These are phyloP conservation scores for Oscheius sp. DNA, from an alignment of 2,888 invertebrate species.

Conservation along the genomic window DNA sequence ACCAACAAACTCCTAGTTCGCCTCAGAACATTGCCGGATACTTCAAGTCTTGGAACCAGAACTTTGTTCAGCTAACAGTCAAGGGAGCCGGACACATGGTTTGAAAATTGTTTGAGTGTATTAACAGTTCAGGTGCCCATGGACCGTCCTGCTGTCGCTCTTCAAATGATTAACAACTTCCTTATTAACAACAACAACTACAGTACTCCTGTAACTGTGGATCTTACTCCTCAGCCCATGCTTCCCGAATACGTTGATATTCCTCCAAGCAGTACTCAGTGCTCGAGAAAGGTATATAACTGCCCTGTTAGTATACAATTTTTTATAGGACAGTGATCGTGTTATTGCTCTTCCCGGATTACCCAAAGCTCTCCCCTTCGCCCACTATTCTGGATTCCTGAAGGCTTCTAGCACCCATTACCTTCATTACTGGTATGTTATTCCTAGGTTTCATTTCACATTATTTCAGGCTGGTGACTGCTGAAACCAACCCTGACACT, in stretches of 20 bases:
- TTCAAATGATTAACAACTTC: slow-evolving; percentile 67
- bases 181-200: slow-evolving; percentile 52
- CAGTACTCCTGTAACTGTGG: slow-evolving; percentile 46
- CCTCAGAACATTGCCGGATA: slow-evolving; percentile 50
- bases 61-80: slow-evolving; percentile 50
- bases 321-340: slow-evolving; percentile 40
- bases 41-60: slow-evolving; percentile 48
- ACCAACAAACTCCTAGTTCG: slow-evolving; percentile 33
- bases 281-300: slow-evolving; percentile 30
- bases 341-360: slow-evolving; percentile 49
- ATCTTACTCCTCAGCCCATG: slow-evolving; percentile 44
- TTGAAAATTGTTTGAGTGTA: no score
- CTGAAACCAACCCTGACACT: slow-evolving; percentile 46
- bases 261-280: neutral
- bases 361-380: slow-evolving; percentile 40
- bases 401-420: slow-evolving; percentile 71
- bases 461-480: slow-evolving; percentile 50
- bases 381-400: slow-evolving; percentile 53
- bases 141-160: slow-evolving; percentile 60
- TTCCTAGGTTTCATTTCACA: no score
- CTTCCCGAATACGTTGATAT: slow-evolving; percentile 8
- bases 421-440: slow-evolving; percentile 74
- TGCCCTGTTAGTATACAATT: neutral
- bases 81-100: slow-evolving; percentile 60
- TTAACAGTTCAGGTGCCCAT: slow-evolving; percentile 34